Evolutionary conservation across 1,140 invertebrate genomes (phyloP).

Genomic region (Tetranychus cinnabarinus): DNA sequence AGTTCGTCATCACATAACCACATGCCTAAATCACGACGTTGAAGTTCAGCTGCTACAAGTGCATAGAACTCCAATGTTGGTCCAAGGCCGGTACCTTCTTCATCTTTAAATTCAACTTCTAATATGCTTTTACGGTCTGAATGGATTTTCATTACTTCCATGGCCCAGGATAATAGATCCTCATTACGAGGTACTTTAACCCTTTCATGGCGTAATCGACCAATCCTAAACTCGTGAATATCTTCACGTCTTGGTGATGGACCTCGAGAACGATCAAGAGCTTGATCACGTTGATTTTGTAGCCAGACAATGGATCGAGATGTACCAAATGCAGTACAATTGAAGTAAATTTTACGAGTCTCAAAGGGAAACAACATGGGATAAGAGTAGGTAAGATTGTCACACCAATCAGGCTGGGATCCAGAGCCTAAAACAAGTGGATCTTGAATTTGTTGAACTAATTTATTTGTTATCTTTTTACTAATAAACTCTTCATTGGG

Average conservation of each 20-base stretch:
- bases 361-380: slow-evolving; percentile 94
- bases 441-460: slow-evolving; percentile 44
- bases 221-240: slow-evolving; percentile 81
- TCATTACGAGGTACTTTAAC: slow-evolving; percentile 79
- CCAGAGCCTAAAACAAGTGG: slow-evolving; percentile 73
- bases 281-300: slow-evolving; percentile 79
- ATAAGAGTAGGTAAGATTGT: slow-evolving; percentile 74
- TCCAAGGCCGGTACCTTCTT: slow-evolving; percentile 95
- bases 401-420: slow-evolving; percentile 80
- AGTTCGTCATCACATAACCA: slow-evolving; percentile 74
- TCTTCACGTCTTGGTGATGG: slow-evolving; percentile 54
- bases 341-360: slow-evolving; percentile 79
- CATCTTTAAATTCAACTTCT: slow-evolving; percentile 82
- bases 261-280: slow-evolving; percentile 49
- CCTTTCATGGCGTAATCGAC: slow-evolving; percentile 86
- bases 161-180: slow-evolving; percentile 67
- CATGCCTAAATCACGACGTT: slow-evolving; percentile 62
- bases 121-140: slow-evolving; percentile 74
- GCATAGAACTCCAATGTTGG: slow-evolving; percentile 97
- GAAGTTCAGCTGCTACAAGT: slow-evolving; percentile 78
- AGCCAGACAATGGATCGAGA: slow-evolving; percentile 91
- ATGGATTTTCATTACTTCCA: slow-evolving; percentile 81
- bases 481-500: slow-evolving; percentile 58
- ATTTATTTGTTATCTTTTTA: slow-evolving; percentile 56
- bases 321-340: slow-evolving; percentile 83